Base-by-base conservation (phyloP, 1,140 invertebrate species). In the Drosophila triauraria region DNA sequence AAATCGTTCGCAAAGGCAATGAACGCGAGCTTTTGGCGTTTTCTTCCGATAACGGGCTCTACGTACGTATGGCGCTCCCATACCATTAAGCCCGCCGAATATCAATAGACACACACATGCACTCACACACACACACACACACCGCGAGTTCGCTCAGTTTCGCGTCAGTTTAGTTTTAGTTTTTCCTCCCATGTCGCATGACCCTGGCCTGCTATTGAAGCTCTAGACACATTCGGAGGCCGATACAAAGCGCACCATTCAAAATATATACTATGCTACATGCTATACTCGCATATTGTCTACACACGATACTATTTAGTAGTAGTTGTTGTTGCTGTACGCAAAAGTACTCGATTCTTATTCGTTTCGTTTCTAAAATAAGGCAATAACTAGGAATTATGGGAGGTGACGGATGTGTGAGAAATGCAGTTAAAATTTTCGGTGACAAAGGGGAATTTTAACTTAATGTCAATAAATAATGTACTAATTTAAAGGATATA, bases 161-260 rank as follows among this genome's bases (percentile, higher is more conserved):
- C 75, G 78, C 81, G 86, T 80, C 74, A 85, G 69, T 88, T 62
- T 25, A 67, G 70, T 74, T 88, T 62, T 32, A 67, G 70, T 74
- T 74, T 90, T 91, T 91, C 87, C 87, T 87, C 87, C 87, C 82
- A 91, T 91, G 87, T 91, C 88, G 79, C 84, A 85, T 91, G 88
- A 91, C 88, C 88, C 88, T 91, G 88, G 88, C 88, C 88, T 91
- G 88, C 88, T 91, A 91, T 91, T 91, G 88, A 91, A 91, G 88
- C 88, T 78, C 75, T 85, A 91, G 81, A 91, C 88, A 83, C 81
- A 88, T 75, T 84, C 83, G 80, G 81, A 91, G 81, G 90, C 79
- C 75, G 83, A 90, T 90, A 90, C 82, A 90, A 88, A 90, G 85
- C 85, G 85, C 85, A 85, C 85, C 85, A 88, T 88, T 88, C 86